Base-by-base conservation (phyloP, 2,113 vertebrate genomes). In the Silurus glanis region DNA sequence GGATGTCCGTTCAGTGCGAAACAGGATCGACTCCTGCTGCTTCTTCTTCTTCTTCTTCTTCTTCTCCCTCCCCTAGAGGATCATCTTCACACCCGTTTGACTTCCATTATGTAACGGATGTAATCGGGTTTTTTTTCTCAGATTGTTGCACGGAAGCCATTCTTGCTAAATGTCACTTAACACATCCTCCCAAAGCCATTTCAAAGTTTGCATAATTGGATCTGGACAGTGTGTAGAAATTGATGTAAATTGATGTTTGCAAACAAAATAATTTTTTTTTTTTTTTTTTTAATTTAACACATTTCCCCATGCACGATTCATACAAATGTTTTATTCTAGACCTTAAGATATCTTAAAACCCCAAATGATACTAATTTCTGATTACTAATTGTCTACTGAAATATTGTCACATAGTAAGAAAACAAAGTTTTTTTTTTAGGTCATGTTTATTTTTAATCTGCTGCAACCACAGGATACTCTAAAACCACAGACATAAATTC, bases 51-150 rank as follows among this genome's bases (percentile, higher is more conserved):
- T 58, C 82, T 58, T 56, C 82, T 83, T 64, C 64, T 53, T 51
- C 45, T 12, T 25, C 47, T 23, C 59, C 51, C 64, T 64, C 51
- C 76, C 37, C 74, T 64, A 37, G 45, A 79, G 49, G 61, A 66
- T 85, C 76, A 66, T 55, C 28, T 78, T 78, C 84, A 79, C 84
- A 80, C 25, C 47, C 76, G 62, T 66, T 37, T 78, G n/a, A 80
- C 84, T 69, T 49, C 58, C 72, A 51, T 85, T 85, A 85, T 64
- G 83, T 62, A 76, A 85, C 6, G 5, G 1, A 9, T 37, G n/a
- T 59, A 6, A 80, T 80, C 25, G 12, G 37, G 1, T 37, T 37
- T 37, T 37, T 58, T 23, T 59, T 28, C 23, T 16, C 75, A 0
- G 51, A 55, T 78, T 80, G 16, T 59, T 58, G 13, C 25, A 19